A percentile compares a stretch with the other conserved stretches of the same genome.
phyloP scores from a whole-genome alignment of 2,797 vertebrate species.

The Coregonus sp. region DNA sequence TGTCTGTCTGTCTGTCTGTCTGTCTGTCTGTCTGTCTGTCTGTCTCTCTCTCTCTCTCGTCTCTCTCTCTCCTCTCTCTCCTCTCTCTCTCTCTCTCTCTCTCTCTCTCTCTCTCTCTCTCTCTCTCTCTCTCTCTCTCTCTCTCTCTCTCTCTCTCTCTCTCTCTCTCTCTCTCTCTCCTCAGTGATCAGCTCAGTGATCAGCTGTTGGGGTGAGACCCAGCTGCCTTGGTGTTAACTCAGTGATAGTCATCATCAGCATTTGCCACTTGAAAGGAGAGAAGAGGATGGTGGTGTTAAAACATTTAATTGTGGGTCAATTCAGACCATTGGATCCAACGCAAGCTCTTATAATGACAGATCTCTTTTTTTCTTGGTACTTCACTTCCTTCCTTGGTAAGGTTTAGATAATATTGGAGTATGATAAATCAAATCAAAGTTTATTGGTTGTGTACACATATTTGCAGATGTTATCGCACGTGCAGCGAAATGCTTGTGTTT shows the following conservation, averaged over 20 bases:
- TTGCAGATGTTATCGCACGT: too few relatives aligned
- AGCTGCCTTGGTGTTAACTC: constrained; percentile 77
- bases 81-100: constrained; percentile 37
- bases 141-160: constrained; percentile 9
- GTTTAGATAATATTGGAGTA: constrained; percentile 47
- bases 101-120: too few relatives aligned
- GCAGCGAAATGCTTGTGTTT: too few relatives aligned
- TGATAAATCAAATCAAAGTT: too few relatives aligned
- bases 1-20: too few relatives aligned
- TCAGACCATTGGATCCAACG: constrained; percentile 53
- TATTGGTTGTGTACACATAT: too few relatives aligned
- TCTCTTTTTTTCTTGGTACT: constrained; percentile 45
- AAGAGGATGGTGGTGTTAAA: constrained; percentile 58
- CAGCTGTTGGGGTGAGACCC: constrained; percentile 67
- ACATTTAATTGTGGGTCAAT: constrained; percentile 53
- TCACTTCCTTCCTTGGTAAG: constrained; percentile 55
- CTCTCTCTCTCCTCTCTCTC: too few relatives aligned
- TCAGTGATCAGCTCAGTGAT: constrained; percentile 66
- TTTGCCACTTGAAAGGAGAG: constrained; percentile 70
- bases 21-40: too few relatives aligned
- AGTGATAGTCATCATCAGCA: constrained; percentile 77
- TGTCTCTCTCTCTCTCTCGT: too few relatives aligned
- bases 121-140: too few relatives aligned
- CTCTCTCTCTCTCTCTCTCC: constrained; percentile 37
- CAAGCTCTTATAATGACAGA: constrained; percentile 55